Evolutionary conservation across 2,888 invertebrate species (phyloP), one percentile per base, ranked within the genome.

Genomic region (Adelognathus sp.): DNA sequence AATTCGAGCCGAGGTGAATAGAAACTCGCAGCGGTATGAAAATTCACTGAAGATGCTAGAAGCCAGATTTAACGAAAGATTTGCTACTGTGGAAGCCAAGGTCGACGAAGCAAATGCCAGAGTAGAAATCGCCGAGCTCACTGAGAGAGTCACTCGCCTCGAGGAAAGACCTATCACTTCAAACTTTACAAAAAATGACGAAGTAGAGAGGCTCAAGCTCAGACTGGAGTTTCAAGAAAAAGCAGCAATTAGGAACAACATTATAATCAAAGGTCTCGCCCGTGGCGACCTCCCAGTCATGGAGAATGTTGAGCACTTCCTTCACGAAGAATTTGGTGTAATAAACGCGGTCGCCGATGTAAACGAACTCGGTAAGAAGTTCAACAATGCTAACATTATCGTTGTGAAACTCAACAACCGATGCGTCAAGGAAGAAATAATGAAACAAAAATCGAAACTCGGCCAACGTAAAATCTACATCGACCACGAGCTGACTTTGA

Each of bases 391-490:
- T 16, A 61, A 29, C n/a, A 44, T 44, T 1, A 14, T 61, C 6
- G 54, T 66, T 1, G 75, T 60, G 6, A 67, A 64, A 29, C 29
- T 67, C 1, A 3, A 14, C 11, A 36, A 29, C 3, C 60, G 46
- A 1, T 24, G 31, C 6, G 7, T 36, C 18, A 75, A 75, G 16
- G 41, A 75, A 1, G 36, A 33, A 1, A 75, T 58, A 11, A 66
- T 75, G 75, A 31, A 27, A 27, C 14, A 41, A n/a, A 75, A 67
- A 21, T 21, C 27, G 11, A 56, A 67, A 44, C 41, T 75, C 6
- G 66, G 56, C 27, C 50, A 46, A 2, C 56, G 33, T 6, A 39
- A 75, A 44, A 50, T 75, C 0, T 75, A 21, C 46, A 74, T 74
- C 14, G 44, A 74, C 11, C 64, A 52, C 24, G 67, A 74, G 14